Conservation (phyloP, 2,113 vertebrate genomes). For the Gymnorhina tibicen region DNA sequence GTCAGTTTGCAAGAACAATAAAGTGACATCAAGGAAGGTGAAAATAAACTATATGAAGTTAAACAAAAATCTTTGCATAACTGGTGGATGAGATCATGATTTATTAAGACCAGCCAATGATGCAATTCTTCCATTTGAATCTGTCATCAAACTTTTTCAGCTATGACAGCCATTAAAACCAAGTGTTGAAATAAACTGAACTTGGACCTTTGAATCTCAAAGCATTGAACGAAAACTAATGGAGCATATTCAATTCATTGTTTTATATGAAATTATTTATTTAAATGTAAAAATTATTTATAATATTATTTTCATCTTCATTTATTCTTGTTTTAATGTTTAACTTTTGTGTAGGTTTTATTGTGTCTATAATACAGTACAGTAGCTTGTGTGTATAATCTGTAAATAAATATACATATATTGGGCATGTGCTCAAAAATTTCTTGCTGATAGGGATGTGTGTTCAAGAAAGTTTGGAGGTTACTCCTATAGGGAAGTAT, state of each 20-base stretch:
- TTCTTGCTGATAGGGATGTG: not conserved
- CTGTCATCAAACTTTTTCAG: not conserved
- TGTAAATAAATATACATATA: not conserved
- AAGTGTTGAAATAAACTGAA: not conserved
- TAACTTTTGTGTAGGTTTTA: not conserved
- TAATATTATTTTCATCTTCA: not conserved
- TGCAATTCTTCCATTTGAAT: not conserved
- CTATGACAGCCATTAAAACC: not conserved
- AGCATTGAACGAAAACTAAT: not conserved
- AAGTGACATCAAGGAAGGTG: not conserved
- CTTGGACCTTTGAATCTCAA: not conserved
- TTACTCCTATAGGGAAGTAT: not conserved
- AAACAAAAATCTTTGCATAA: not conserved
- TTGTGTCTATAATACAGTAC: not conserved
- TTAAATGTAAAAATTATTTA: not conserved
- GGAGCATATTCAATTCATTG: not conserved
- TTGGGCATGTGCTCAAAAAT: not conserved
- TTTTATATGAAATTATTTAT: not conserved
- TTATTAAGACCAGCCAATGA: not conserved
- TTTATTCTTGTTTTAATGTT: not conserved
- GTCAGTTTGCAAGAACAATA: not conserved
- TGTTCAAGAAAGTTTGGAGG: not conserved
- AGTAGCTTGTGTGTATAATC: not conserved
- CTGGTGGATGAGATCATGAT: not conserved
- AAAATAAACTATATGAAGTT: not conserved